A percentile compares a stretch with the other conserved stretches of the same genome.
phyloP scores from a whole-genome alignment of 2,888 invertebrate species.

The Callinectes sapidus region DNA sequence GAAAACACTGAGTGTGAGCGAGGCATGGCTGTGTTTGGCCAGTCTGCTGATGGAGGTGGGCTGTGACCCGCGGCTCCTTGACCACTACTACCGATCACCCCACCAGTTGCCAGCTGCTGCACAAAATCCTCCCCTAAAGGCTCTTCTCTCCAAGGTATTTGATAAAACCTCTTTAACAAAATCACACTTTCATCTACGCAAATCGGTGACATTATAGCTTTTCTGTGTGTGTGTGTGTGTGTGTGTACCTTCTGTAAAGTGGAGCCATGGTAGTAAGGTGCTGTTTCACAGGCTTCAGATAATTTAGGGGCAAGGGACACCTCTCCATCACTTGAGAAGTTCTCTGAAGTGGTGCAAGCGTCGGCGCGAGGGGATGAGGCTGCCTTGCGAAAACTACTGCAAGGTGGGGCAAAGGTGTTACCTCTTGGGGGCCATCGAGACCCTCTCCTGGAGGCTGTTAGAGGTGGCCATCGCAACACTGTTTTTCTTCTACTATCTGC shows the following conservation, averaged over 20 bases:
- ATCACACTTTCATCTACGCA: neutral
- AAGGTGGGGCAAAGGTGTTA: constrained; percentile 40
- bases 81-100: constrained; percentile 25
- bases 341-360: constrained; percentile 43
- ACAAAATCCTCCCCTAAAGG: constrained; percentile 44
- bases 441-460: constrained; percentile 56
- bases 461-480: constrained; percentile 56
- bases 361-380: constrained; percentile 46
- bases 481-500: constrained; percentile 58
- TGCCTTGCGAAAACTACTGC: constrained; percentile 43
- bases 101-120: constrained; percentile 36
- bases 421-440: constrained; percentile 55
- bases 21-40: constrained; percentile 62
- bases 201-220: neutral
- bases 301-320: constrained; percentile 11
- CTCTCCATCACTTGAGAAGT: constrained; percentile 16
- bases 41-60: constrained; percentile 52
- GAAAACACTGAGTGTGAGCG: constrained; percentile 52
- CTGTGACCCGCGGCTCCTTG: constrained; percentile 41
- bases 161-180: neutral
- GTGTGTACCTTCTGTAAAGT: neutral
- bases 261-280: neutral
- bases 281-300: constrained; percentile 33
- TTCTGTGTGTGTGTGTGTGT: neutral
- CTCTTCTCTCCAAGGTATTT: constrained; percentile 47